phyloP scores from a whole-genome alignment of 2,113 vertebrate genomes.

The Piliocolobus tephrosceles region DNA sequence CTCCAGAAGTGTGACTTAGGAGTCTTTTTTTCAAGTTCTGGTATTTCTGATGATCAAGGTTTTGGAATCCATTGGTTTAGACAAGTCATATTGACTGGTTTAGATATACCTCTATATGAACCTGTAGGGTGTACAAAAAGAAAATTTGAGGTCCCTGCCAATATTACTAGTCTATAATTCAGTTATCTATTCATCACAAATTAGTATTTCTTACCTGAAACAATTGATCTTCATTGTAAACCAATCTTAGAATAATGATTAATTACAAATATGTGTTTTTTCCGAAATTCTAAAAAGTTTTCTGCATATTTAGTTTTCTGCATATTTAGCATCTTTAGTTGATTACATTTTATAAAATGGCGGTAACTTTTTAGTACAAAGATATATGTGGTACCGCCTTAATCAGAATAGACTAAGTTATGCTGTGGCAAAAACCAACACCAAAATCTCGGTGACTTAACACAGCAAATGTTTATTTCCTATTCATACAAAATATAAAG shows the following conservation, averaged over 20 bases:
- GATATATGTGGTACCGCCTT: not conserved
- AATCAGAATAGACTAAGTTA: not conserved
- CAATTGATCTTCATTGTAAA: not conserved
- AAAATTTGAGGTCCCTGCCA: not conserved
- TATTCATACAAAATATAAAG: not conserved
- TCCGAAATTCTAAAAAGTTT: not conserved
- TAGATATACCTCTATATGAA: not conserved
- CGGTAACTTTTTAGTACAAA: not conserved
- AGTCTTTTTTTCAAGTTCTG: not conserved
- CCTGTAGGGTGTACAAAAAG: not conserved
- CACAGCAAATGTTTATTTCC: not conserved
- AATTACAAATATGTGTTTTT: not conserved
- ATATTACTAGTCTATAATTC: not conserved
- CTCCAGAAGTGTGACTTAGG: not conserved
- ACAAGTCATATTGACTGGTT: not conserved
- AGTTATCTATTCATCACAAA: not conserved
- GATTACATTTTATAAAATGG: not conserved
- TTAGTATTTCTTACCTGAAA: not conserved
- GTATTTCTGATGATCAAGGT: not conserved
- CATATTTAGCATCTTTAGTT: not conserved
- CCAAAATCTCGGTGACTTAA: not conserved
- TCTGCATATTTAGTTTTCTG: not conserved
- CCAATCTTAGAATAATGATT: not conserved
- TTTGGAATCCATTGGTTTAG: not conserved
- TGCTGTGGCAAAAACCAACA: not conserved